phyloP scores from a whole-genome alignment of 1,140 invertebrate genomes.

The Scaptodrosophila lebanonensis region DNA sequence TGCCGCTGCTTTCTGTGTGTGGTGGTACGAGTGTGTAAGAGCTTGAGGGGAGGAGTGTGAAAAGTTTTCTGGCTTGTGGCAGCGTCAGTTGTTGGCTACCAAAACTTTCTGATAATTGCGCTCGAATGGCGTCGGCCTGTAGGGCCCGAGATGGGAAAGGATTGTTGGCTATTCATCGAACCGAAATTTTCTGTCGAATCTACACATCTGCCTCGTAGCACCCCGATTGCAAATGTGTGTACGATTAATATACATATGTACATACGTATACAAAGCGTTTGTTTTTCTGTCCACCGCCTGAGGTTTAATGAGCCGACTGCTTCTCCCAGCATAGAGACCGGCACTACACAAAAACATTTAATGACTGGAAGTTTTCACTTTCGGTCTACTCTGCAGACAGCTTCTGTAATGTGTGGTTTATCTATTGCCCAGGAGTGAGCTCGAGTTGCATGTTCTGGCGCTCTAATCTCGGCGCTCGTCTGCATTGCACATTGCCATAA shows the following conservation, averaged over 20 bases:
- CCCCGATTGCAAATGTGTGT: conserved; percentile 39
- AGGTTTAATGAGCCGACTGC: conserved; percentile 48
- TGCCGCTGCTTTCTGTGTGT: conserved; percentile 15
- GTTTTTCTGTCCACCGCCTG: conserved; percentile 55
- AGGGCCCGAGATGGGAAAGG: no score
- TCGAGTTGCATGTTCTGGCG: conserved; percentile 11
- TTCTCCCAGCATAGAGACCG: conserved; percentile 16
- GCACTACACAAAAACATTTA: conserved; percentile 58
- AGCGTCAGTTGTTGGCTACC: conserved; percentile 36
- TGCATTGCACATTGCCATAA: conserved; percentile 68
- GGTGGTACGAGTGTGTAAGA: background rate
- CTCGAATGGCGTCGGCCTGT: conserved; percentile 49
- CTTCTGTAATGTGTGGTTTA: no score
- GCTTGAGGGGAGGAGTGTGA: background rate
- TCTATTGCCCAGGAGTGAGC: conserved; percentile 25
- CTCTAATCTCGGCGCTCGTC: conserved; percentile 42
- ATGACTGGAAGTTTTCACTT: conserved; percentile 63
- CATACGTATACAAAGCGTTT: conserved; percentile 4
- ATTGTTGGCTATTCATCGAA: conserved; percentile 41
- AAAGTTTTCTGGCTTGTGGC: conserved; percentile 54
- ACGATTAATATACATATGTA: conserved; percentile 47
- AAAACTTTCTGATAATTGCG: conserved; percentile 71
- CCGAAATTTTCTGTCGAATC: conserved; percentile 21
- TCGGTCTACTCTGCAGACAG: conserved; percentile 36
- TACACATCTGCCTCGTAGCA: conserved; percentile 11